Evolutionary conservation across 1,140 invertebrate genomes (phyloP), one percentile per base, ranked within the genome.

Genomic region (Lasioglossum baleicum): DNA sequence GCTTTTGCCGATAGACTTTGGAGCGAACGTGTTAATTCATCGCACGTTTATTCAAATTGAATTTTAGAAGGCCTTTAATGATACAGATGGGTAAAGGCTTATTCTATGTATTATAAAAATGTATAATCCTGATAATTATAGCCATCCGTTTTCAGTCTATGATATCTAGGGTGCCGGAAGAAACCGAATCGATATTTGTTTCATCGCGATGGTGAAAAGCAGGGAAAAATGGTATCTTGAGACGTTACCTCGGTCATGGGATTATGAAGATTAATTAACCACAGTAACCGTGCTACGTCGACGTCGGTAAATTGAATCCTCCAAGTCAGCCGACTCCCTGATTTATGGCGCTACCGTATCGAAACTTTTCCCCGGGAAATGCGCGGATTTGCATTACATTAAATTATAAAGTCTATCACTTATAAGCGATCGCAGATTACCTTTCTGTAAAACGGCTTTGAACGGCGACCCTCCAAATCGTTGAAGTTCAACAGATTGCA

Each of bases 201-300:
- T 70, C 75, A n/a, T 13, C 20, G 20, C 26, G 31, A 35, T 22
- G 13, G 40, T 26, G 44, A 76, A 69, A 68, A 76, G 51, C 51
- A 82, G 61, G 70, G 51, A 53, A 26, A 56, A 74, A 78, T 78
- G 75, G 81, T 82, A 78, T 72, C 80, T 71, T 44, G 58, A 78
- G 75, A 70, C 58, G 77, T 68, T 71, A 61, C 63, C 48, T 65
- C 61, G 83, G 53, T 86, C 73, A 58, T 75, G 69, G 76, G 83
- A 88, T 88, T 87, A 88, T 87, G 86, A 88, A 88, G 84, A 88
- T 88, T 88, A 88, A 88, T 88, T 88, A 87, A 87, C 85, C 80
- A 70, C 65, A 76, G 83, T 81, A 82, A 81, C 66, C 75, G 63
- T 72, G 63, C 66, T 85, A 75, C 81, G 80, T 81, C 66, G 61